These are phyloP conservation scores for Drosophila nikananu DNA, from an alignment of 1,140 invertebrate species.

Conservation along the genomic window DNA sequence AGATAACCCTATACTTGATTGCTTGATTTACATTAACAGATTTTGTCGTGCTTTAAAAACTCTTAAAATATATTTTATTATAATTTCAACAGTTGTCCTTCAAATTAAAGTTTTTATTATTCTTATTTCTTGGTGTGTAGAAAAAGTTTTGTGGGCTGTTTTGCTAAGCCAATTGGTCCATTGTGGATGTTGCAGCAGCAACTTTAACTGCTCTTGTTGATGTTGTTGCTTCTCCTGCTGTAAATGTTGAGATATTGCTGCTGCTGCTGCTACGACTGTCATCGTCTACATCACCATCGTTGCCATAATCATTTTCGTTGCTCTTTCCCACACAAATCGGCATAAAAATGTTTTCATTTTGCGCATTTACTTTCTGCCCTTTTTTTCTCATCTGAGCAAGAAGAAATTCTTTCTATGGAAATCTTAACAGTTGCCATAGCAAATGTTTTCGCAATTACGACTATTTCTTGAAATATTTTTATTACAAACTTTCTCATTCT, in stretches of 20 bases:
- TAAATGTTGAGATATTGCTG: neutral
- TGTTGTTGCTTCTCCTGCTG: neutral
- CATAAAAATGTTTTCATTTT: conserved; percentile 56
- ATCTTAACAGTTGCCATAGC: conserved; percentile 31
- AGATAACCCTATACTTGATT: neutral
- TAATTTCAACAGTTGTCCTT: too few species aligned
- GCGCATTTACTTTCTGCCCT: conserved; percentile 59
- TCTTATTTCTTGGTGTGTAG: neutral
- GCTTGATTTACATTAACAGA: neutral
- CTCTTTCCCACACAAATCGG: conserved; percentile 72
- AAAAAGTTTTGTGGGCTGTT: neutral
- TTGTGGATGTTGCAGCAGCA: conserved; percentile 27
- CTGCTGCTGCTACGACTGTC: conserved; percentile 20
- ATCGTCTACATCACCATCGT: conserved; percentile 49
- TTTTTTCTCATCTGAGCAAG: conserved; percentile 7
- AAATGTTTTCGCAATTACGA: conserved; percentile 35
- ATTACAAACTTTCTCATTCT: conserved; percentile 40
- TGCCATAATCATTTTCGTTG: conserved; percentile 77
- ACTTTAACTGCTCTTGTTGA: conserved; percentile 34
- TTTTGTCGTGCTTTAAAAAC: neutral
- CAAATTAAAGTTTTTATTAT: neutral
- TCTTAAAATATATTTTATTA: neutral
- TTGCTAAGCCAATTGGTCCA: conserved; percentile 60
- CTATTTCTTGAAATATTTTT: conserved; percentile 51
- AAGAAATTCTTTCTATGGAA: conserved; percentile 34